These are phyloP conservation scores for Caiman crocodilus DNA, from an alignment of 2,797 vertebrate genomes.

Conservation along the genomic window DNA sequence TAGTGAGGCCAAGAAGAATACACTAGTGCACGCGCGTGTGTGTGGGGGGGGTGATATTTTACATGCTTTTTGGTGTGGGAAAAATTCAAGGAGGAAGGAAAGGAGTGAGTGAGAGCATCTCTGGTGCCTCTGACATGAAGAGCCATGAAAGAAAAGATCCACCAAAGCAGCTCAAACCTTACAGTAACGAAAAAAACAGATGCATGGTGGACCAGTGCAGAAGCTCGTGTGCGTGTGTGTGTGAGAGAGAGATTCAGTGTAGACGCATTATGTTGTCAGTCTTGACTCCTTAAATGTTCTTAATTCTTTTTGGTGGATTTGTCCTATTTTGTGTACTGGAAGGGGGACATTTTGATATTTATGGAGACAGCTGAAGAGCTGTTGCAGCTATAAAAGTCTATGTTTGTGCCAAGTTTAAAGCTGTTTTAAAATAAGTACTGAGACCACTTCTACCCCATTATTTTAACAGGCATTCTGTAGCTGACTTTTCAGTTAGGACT, in stretches of 20 bases:
- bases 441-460: neutral
- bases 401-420: constrained; percentile 47
- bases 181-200: neutral
- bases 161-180: neutral
- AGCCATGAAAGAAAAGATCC: neutral
- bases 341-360: neutral
- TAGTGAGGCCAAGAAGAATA: neutral
- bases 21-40: neutral
- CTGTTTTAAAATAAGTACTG: constrained; percentile 9
- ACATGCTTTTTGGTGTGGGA: constrained; percentile 39
- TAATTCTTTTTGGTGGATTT: neutral
- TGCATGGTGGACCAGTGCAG: neutral
- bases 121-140: neutral
- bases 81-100: constrained; percentile 12
- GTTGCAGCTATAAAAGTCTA: neutral
- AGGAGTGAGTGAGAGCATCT: neutral
- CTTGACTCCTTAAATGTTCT: fast-evolving
- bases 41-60: neutral
- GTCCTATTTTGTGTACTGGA: neutral
- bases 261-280: fast-evolving
- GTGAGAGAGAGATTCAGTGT: fast-evolving
- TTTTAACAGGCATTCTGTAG: constrained; percentile 45
- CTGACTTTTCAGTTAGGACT: constrained; percentile 44
- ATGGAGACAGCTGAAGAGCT: neutral
- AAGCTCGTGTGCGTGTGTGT: fast-evolving